Base-by-base conservation (phyloP, 2,113 vertebrate genomes). In the Caloenas nicobarica region DNA sequence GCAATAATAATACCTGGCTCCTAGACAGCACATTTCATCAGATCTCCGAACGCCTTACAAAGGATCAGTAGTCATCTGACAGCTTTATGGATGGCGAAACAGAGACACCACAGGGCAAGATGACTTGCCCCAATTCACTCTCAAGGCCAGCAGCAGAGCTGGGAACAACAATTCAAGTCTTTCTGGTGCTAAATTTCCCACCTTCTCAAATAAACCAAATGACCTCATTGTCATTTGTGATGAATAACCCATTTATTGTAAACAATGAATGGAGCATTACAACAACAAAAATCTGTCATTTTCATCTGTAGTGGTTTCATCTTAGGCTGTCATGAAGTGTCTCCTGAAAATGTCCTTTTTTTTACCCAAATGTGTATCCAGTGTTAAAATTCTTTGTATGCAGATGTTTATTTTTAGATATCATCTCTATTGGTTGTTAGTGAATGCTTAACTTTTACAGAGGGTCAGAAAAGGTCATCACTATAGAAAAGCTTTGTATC, bases 341-440 rank as follows among this genome's bases (percentile, higher is more conserved):
- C 29, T n/a, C 77, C 96, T 93, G 81, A 96, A 93, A 88, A 74
- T 40, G 70, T 50, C 71, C 82, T 81, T 80, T 95, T 86, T 61
- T 84, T 89, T 58, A n/a, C n/a, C 51, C 34, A 77, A 44, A 48
- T 57, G 29, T 53, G 2, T 88, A 85, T 31, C 62, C 38, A 72
- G 93, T 66, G 83, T 96, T 93, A 96, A 76, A 97, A 94, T 70
- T 94, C 94, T 95, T 91, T 80, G 11, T 70, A 94, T 82, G 78
- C 56, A 96, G 83, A 69, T 96, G 62, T 97, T 96, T 97, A 94
- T 96, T 97, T 97, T 97, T 95, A 97, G 86, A 61, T 79, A 92
- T 81, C 82, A 3, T 48, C 78, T 86, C 65, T 42, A 68, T 53
- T 86, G 83, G 85, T 93, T 97, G 40, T 88, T 96, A 86, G 23